Base-by-base conservation (phyloP, 2,113 vertebrate genomes). In the Hippopotamus amphibius region DNA sequence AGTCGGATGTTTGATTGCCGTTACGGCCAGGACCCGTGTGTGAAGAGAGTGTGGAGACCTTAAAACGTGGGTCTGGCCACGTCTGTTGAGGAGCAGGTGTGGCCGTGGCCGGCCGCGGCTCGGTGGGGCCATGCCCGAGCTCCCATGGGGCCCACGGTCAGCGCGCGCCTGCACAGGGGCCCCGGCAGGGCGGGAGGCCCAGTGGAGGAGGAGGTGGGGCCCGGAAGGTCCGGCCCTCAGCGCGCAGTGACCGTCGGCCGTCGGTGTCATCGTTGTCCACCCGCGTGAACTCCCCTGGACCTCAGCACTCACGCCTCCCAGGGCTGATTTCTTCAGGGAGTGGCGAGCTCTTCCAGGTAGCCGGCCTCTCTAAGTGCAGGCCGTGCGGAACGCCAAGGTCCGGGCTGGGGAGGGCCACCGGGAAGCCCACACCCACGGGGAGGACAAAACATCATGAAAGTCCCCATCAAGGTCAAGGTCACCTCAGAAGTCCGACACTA, bases 401-500 rank as follows among this genome's bases (percentile, higher is more conserved):
- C 14, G 15, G 77, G 80, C 90, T 30, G 12, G 37, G 48, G 28
- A 17, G 2, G 37, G 43, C 50, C 77, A 37, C 63, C 15, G 0
- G 30, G 28, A 50, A 37, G 79, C 7, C 30, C 9, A 50, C 7
- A 30, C 72, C 46, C 15, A 6, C 7, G 0, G 12, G 72, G 28
- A 0, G 0, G 24, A 76, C 43, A 17, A 14, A 61, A 21, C 50
- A 1, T 5, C 21, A 0, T 7, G 9, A 3, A 33, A 12, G 43
- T 57, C 48, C 1, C 4, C 1, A 1, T 6, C 26, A 1, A 4
- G 57, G 59, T n/a, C n/a, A 57, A 57, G 59, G 79, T 30, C 22
- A 0, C 37, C 0, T 10, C 0, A 15, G 41, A 14, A 30, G 16
- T 5, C 88, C 3, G 37, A 26, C 63, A 1, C 19, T 7, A 7